Evolutionary conservation across 2,113 vertebrate genomes (phyloP), one percentile per base, ranked within the genome.

Genomic region (Holacanthus passer): DNA sequence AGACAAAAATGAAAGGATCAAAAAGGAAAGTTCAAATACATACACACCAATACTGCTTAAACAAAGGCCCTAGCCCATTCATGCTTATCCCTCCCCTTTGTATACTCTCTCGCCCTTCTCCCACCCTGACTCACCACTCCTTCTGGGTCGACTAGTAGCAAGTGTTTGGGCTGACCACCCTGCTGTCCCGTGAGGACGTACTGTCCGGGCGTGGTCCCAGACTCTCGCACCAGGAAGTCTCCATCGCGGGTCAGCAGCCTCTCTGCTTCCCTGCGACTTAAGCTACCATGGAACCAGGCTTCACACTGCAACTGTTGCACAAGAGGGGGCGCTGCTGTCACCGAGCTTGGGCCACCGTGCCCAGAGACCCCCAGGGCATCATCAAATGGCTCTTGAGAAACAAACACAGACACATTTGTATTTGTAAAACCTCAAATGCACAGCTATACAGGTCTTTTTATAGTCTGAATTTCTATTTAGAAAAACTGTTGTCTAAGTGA

Each of bases 181-280:
- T 99, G 98, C 87, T 99, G 88, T 9, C 98, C 98, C 0, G 98
- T 99, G 77, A 99, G 96, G 76, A 99, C 98, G 0, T 99, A 99
- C 93, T 99, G 98, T 62, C 98, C 98, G 0, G 96, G 96, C 0
- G 97, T 99, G 77, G 97, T 99, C 19, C 96, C 97, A 73, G 98
- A 99, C 91, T 99, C 98, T 7, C 98, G 94, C 79, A 99, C 98
- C 86, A 99, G 89, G 90, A 99, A 99, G 90, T 99, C 98, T 7
- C 98, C 98, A 0, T 99, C 97, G 47, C 95, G 95, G 76, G 93
- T 96, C 86, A 99, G 92, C 81, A 98, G 94, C 41, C 96, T 96
- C 92, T 99, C 98, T 0, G 98, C 97, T 53, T 99, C 97, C 19
- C 96, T 95, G 29, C 98, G 96, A 90, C 85, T 99, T 91, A 99